Evolutionary conservation across 2,797 vertebrate species (phyloP), one percentile per base, ranked within the genome.

Genomic region (Notolabrus celidotus): DNA sequence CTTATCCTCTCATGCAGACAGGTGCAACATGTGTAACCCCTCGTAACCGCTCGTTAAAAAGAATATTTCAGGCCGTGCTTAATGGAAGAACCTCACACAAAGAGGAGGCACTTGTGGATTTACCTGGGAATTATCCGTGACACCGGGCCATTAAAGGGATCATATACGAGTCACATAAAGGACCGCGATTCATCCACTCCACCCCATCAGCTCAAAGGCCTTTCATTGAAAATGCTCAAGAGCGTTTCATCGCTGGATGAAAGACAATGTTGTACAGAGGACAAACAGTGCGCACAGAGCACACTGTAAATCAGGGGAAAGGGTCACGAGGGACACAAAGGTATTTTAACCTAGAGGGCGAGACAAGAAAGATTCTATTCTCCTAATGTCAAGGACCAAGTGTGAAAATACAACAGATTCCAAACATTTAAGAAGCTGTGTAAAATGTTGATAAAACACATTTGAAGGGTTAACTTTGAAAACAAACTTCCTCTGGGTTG

Each of bases 141-240:
- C 71, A 71, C 64, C 0, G 50, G 38, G 47, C 55, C 80, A 82
- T 78, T 74, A 71, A 74, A 73, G 59, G 64, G 71, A 72, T 75
- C 59, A 66, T 74, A 73, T 64, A 58, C 58, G 10, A 74, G 71
- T 58, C 58, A 61, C 55, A 60, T 68, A 64, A 82, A 88, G 60
- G 74, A 43, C 70, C 82, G 60, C 70, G 69, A 45, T 42, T 76
- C 65, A 67, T 27, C 78, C 83, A 84, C 84, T 91, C 76, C 61
- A 89, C 33, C 51, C 52, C 72, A 76, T 86, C 82, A 75, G 80
- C 67, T 66, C 79, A 62, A 85, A 83, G 74, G 67, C 74, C 74
- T 77, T 86, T 86, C 56, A 81, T 83, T 89, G 66, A 53, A 79
- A 79, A 65, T 2, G 51, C 60, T 87, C 61, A 63, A 80, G 71